Conservation (phyloP, 2,797 vertebrate genomes). For the Sciaenops ocellatus region DNA sequence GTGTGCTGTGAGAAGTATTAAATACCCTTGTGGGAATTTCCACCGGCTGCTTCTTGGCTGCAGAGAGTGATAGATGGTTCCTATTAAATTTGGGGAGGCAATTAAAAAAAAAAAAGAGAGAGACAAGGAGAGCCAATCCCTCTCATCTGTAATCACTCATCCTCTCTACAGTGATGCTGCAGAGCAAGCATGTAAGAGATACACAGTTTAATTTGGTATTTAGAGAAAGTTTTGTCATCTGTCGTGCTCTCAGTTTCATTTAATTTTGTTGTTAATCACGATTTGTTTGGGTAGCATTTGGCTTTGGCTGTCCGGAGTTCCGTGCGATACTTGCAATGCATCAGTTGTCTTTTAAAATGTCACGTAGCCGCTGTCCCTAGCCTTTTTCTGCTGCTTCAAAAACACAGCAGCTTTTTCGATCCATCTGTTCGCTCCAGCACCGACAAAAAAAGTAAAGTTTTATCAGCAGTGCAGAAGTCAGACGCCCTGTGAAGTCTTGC, state of each 20-base stretch:
- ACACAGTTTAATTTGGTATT: conserved; percentile 24
- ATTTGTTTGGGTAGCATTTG: conserved; percentile 19
- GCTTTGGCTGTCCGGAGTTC: neutral
- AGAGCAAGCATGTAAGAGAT: conserved; percentile 13
- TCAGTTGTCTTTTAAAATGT: neutral
- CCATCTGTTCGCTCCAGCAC: conserved; percentile 1
- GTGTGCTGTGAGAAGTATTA: conserved; percentile 45
- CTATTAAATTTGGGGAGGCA: conserved; percentile 77
- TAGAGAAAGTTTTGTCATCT: conserved; percentile 22
- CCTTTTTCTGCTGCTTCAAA: conserved; percentile 3
- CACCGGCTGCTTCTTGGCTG: conserved; percentile 53
- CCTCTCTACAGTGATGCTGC: conserved; percentile 28
- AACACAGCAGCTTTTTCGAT: conserved; percentile 9
- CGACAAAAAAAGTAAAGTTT: neutral
- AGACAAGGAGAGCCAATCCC: conserved; percentile 53
- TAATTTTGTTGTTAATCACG: conserved; percentile 9
- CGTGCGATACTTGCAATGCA: neutral
- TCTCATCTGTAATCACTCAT: conserved; percentile 67
- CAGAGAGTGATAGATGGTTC: conserved; percentile 75
- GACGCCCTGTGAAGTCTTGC: conserved; percentile 22
- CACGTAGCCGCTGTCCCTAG: neutral
- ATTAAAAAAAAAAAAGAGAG: conserved; percentile 65
- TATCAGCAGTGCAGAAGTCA: conserved; percentile 12
- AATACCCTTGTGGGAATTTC: conserved; percentile 49
- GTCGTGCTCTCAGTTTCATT: neutral